Conservation (phyloP, 2,797 vertebrate genomes). For the Capromys pilorides region DNA sequence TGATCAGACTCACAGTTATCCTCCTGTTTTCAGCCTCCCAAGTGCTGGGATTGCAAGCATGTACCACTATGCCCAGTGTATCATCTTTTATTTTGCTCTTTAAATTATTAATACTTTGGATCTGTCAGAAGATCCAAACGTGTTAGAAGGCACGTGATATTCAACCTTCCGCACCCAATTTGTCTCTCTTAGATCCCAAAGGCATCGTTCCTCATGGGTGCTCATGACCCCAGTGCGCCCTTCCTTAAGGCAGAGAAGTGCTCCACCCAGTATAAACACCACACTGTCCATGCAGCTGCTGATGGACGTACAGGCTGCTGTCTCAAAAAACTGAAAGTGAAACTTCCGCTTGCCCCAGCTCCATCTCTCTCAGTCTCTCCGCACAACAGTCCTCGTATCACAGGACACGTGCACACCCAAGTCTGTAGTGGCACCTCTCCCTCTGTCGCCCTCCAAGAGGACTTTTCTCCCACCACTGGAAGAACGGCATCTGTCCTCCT, state of each 20-base stretch:
- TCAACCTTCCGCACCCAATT: not conserved
- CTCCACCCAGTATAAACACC: not conserved
- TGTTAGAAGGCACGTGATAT: not conserved
- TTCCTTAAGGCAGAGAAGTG: not conserved
- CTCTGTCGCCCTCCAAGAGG: not conserved
- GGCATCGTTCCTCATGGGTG: not conserved
- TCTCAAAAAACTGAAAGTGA: not conserved
- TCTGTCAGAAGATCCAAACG: no score
- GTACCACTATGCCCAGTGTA: no score
- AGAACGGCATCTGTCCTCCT: not conserved
- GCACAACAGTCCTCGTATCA: not conserved
- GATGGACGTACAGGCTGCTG: not conserved
- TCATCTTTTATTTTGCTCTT: not conserved
- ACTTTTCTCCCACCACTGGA: not conserved
- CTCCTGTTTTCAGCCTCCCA: no score
- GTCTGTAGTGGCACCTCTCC: not conserved
- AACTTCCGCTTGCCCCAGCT: not conserved
- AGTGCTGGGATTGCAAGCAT: no score
- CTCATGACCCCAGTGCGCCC: not conserved
- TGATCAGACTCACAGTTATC: no score
- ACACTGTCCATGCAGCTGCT: not conserved
- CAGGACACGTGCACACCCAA: not conserved
- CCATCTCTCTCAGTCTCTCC: not conserved
- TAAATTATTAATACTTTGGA: not conserved
- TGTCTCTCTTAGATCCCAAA: not conserved